Percentiles rank a stretch among this genome's conserved stretches.
Conservation (phyloP, 2,113 vertebrate species). For the Rana temporaria region DNA sequence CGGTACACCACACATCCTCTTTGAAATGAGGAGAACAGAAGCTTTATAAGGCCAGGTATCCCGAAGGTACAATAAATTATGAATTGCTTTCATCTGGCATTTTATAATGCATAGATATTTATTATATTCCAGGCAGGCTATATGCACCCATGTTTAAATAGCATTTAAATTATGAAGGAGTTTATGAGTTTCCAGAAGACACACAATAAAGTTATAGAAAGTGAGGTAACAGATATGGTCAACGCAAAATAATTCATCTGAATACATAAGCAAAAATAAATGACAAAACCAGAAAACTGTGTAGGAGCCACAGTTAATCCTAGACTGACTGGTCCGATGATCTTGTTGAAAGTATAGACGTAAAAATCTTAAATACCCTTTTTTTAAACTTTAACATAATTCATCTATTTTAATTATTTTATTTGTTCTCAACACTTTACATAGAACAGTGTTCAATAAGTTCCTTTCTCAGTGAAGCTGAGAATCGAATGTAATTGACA, state of each 20-base stretch:
- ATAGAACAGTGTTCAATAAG: too few relatives aligned
- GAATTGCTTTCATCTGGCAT: constrained; percentile 58
- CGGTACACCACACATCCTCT: constrained; percentile 36
- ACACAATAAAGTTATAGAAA: constrained; percentile 43
- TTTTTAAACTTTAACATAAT: too few relatives aligned
- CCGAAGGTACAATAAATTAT: constrained; percentile 56
- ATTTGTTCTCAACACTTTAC: too few relatives aligned
- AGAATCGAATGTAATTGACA: too few relatives aligned
- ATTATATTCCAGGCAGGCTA: constrained; percentile 50
- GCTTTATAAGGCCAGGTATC: constrained; percentile 57
- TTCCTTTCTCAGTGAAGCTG: too few relatives aligned
- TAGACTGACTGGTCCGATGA: not conserved
- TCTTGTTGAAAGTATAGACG: not conserved
- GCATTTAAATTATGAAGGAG: constrained; percentile 55
- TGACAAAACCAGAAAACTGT: not conserved
- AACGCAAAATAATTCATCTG: constrained; percentile 1
- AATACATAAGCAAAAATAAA: constrained; percentile 10
- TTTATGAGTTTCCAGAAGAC: constrained; percentile 40
- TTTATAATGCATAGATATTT: constrained; percentile 57
- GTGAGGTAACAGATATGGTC: constrained; percentile 8
- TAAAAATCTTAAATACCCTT: not conserved
- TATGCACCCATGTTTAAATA: constrained; percentile 48
- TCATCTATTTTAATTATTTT: too few relatives aligned
- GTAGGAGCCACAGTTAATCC: not conserved
- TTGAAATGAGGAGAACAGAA: constrained; percentile 51